Percentiles rank a stretch among this genome's conserved stretches.
These are phyloP conservation scores for Drosophila anomelani DNA, from an alignment of 2,888 invertebrate genomes.

Conservation along the genomic window DNA sequence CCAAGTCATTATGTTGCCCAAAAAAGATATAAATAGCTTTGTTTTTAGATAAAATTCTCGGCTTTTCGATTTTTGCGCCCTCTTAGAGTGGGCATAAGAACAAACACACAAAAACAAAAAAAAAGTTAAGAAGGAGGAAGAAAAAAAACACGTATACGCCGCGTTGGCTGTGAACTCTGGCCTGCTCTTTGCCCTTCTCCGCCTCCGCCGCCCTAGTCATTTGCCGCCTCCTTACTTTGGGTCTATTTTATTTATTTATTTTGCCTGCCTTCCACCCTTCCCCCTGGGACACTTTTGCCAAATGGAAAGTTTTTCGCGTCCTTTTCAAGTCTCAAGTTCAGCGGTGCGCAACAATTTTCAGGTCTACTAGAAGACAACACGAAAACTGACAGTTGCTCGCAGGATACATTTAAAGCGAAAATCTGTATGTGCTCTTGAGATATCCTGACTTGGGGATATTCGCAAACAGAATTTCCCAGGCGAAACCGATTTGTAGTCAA, in stretches of 20 bases:
- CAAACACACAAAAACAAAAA: not conserved
- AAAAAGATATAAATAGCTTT: conserved; percentile 61
- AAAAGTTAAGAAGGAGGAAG: not conserved
- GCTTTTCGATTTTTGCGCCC: conserved; percentile 34
- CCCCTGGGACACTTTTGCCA: conserved; percentile 57
- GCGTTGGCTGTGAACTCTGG: conserved; percentile 35
- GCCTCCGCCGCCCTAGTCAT: conserved; percentile 21
- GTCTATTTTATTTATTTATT: conserved; percentile 40
- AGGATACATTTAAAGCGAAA: conserved; percentile 38
- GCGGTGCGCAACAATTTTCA: conserved; percentile 72
- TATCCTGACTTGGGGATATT: conserved; percentile 10
- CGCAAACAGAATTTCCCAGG: conserved; percentile 13
- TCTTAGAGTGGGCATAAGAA: not conserved
- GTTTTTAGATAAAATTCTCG: conserved; percentile 41
- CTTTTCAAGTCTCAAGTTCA: conserved; percentile 63
- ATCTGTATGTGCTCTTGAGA: conserved; percentile 31
- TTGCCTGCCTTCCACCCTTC: not conserved
- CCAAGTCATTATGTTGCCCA: conserved; percentile 71
- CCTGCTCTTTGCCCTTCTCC: conserved; percentile 26
- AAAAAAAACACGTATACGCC: conserved; percentile 65
- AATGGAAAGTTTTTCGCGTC: conserved; percentile 68
- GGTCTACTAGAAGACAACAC: conserved; percentile 37
- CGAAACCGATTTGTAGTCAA: conserved; percentile 15
- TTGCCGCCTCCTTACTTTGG: conserved; percentile 39
- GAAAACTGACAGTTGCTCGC: conserved; percentile 53